Evolutionary conservation across 2,888 invertebrate genomes (phyloP), one percentile per base, ranked within the genome.

Genomic region (Sesia bembeciformis): DNA sequence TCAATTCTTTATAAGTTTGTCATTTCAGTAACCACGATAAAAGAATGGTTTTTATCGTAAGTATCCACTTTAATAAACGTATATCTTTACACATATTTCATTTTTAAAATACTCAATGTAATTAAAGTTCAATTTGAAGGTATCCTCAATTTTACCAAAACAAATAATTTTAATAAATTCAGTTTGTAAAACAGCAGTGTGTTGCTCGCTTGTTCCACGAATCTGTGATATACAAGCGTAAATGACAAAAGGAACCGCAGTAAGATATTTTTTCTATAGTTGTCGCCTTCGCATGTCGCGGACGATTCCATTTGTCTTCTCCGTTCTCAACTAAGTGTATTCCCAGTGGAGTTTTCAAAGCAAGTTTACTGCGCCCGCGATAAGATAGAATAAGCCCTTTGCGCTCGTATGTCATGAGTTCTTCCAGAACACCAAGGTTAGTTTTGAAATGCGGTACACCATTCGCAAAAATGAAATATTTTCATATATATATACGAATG

Each of bases 341-440:
- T 78, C 81, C 78, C 79, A 57, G 67, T 62, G 70, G 82, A 78
- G 80, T 78, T 81, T 77, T 81, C 77, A 74, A 76, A 76, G 73
- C 68, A 78, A 82, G 73, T 78, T 81, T 80, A 83, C 77, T 78
- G 78, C 75, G 70, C 59, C 68, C 63, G 70, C 72, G 83, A 82
- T 83, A 82, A 83, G 81, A 81, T 78, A 82, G 67, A 72, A 75
- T 75, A 80, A 81, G 79, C 81, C 81, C 80, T 78, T 72, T 72
- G 74, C 74, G 77, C 76, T 72, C 75, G 73, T 81, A 77, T 76
- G 74, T 81, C 76, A 79, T 74, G 75, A 74, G 66, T 72, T 70
- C 67, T 50, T 50, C 50, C 50, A 7, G 50, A 46, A 7, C 23
- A 23, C 46, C 8, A 46, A 46, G 46, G 46, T 46, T 46, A 46